Conservation (phyloP, 2,888 invertebrate species). For the Griposia aprilina region DNA sequence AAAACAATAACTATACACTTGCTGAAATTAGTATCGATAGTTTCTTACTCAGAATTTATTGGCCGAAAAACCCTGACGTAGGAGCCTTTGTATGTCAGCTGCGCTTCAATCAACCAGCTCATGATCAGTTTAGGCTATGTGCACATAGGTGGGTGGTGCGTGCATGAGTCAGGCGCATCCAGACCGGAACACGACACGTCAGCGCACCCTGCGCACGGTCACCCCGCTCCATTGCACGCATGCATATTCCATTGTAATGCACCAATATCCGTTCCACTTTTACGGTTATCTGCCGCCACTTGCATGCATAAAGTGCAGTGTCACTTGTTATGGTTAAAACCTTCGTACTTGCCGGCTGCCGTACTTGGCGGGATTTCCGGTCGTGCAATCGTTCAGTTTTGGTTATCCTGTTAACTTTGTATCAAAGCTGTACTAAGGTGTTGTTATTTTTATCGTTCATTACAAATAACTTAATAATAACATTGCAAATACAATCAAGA, state of each 20-base stretch:
- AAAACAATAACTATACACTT: not conserved
- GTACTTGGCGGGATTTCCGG: slow-evolving; percentile 55
- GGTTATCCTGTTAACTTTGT: slow-evolving; percentile 29
- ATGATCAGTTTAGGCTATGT: slow-evolving; percentile 17
- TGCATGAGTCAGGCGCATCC: slow-evolving; percentile 74
- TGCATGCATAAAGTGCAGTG: slow-evolving; percentile 70
- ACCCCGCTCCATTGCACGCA: slow-evolving; percentile 80
- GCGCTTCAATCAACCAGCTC: slow-evolving; percentile 7
- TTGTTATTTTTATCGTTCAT: not conserved
- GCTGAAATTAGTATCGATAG: not conserved
- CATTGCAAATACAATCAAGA: not conserved
- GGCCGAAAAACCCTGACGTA: not conserved
- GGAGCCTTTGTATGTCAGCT: not conserved
- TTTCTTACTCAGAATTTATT: not conserved
- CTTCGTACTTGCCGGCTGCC: slow-evolving; percentile 45
- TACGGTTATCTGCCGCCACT: slow-evolving; percentile 73
- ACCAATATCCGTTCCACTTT: slow-evolving; percentile 88
- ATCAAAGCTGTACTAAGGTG: not conserved
- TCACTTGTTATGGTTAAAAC: slow-evolving; percentile 64
- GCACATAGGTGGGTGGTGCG: slow-evolving; percentile 29
- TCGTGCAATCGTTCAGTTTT: slow-evolving; percentile 35
- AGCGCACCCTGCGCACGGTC: slow-evolving; percentile 74
- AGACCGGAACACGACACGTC: slow-evolving; percentile 79
- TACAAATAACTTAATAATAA: slow-evolving; percentile 9
- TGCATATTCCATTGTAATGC: slow-evolving; percentile 77